These are phyloP conservation scores for Rhagonycha lutea DNA, from an alignment of 2,888 invertebrate species.

Conservation along the genomic window DNA sequence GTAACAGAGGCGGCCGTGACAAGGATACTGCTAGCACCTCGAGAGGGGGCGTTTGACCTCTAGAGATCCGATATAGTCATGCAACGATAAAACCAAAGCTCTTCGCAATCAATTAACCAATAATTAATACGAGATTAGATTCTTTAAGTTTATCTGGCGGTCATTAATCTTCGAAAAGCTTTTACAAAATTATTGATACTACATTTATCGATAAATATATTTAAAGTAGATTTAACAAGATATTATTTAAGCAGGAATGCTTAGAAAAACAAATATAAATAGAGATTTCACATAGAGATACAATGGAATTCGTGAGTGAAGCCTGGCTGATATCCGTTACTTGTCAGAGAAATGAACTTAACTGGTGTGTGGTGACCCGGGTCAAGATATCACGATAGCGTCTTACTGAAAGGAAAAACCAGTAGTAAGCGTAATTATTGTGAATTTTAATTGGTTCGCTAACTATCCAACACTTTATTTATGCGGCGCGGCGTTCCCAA, in stretches of 20 bases:
- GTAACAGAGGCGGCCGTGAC: slow-evolving; percentile 45
- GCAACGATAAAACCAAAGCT: slow-evolving; percentile 29
- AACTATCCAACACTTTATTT: not conserved
- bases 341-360: slow-evolving; percentile 41
- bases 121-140: slow-evolving; percentile 10
- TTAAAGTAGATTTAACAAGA: slow-evolving; percentile 10
- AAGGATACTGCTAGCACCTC: slow-evolving; percentile 41
- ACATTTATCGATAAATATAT: not conserved
- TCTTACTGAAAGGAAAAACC: slow-evolving; percentile 16
- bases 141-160: not conserved
- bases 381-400: slow-evolving; percentile 25
- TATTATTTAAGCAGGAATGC: slow-evolving; percentile 38
- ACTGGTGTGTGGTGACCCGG: slow-evolving; percentile 42
- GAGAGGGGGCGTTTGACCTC: slow-evolving; percentile 43
- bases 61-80: slow-evolving; percentile 44
- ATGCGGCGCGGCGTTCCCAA: not conserved
- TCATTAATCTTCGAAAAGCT: not conserved
- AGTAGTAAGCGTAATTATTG: slow-evolving; percentile 5
- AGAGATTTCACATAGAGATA: slow-evolving; percentile 54
- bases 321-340: slow-evolving; percentile 50
- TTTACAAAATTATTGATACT: not conserved
- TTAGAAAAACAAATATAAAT: slow-evolving; percentile 49
- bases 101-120: slow-evolving; percentile 20
- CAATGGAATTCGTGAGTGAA: slow-evolving; percentile 53
- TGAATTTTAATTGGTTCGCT: slow-evolving; percentile 10